Evolutionary conservation across 2,797 vertebrate species (phyloP).

Genomic region (Chromobotia macracanthus): DNA sequence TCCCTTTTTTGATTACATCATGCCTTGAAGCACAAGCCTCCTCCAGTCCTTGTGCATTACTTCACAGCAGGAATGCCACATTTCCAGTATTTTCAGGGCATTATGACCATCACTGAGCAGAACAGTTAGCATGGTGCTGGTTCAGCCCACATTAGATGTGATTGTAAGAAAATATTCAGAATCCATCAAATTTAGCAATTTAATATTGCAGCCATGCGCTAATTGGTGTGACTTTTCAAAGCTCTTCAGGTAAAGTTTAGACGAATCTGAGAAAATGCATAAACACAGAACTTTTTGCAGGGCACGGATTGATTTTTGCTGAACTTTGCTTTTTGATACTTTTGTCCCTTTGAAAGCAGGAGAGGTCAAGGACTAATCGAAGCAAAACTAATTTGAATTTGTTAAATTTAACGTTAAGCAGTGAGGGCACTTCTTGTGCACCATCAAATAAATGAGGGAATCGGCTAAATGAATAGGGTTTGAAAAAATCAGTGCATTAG

Average conservation of each 20-base stretch:
- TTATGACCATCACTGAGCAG: not conserved
- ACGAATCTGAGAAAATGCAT: not conserved
- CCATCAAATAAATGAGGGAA: slow-evolving; percentile 53
- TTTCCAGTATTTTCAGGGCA: not conserved
- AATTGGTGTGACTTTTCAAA: not conserved
- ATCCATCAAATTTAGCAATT: not conserved
- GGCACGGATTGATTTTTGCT: not conserved
- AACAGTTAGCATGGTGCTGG: not conserved
- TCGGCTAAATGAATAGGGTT: slow-evolving; percentile 54
- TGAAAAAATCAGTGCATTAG: slow-evolving; percentile 38
- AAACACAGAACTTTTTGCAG: not conserved
- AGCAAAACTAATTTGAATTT: slow-evolving; percentile 60
- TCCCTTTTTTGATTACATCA: slow-evolving; percentile 29
- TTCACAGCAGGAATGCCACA: not conserved
- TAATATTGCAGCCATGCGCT: not conserved
- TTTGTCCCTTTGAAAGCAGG: not conserved
- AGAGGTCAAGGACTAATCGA: slow-evolving; percentile 50
- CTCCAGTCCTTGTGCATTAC: not conserved
- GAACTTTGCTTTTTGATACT: slow-evolving; percentile 12
- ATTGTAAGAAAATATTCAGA: not conserved
- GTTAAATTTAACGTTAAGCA: slow-evolving; percentile 60
- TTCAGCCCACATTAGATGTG: not conserved
- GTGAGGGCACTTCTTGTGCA: slow-evolving; percentile 49
- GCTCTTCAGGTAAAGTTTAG: not conserved
- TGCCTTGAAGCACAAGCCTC: not conserved